phyloP scores from a whole-genome alignment of 2,888 invertebrate genomes.

The Zaprionus obscuricornis region DNA sequence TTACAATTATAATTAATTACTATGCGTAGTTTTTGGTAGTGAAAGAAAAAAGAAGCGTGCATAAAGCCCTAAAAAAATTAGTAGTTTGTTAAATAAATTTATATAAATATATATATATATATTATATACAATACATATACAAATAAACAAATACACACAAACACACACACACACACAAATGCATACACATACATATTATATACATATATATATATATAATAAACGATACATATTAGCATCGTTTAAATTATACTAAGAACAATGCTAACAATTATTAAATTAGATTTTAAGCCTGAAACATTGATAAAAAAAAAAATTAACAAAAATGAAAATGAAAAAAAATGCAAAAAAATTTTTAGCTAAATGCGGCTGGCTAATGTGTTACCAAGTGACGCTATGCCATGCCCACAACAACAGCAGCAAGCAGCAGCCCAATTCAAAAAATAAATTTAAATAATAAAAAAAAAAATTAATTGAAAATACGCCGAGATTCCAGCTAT shows the following conservation, averaged over 20 bases:
- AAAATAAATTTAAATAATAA: slow-evolving; percentile 10
- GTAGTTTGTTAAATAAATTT: slow-evolving; percentile 78
- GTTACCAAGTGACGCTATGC: slow-evolving; percentile 60
- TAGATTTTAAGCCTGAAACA: slow-evolving; percentile 53
- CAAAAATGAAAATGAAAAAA: background rate
- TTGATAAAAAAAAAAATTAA: slow-evolving; percentile 19
- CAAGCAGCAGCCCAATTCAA: slow-evolving; percentile 14
- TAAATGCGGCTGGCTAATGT: slow-evolving; percentile 39
- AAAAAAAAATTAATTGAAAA: slow-evolving; percentile 23
- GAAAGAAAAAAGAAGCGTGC: slow-evolving; percentile 51
- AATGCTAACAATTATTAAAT: slow-evolving; percentile 71
- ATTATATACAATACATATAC: slow-evolving; percentile 26
- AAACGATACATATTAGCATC: slow-evolving; percentile 3
- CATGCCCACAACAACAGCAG: slow-evolving; percentile 62
- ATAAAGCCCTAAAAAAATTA: slow-evolving; percentile 65
- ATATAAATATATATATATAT: slow-evolving; percentile 47
- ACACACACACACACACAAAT: slow-evolving; percentile 20
- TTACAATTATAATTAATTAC: slow-evolving; percentile 47
- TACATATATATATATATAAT: slow-evolving; percentile 26
- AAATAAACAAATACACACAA: slow-evolving; percentile 21
- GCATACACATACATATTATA: slow-evolving; percentile 24
- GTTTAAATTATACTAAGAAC: slow-evolving; percentile 53
- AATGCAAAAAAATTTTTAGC: slow-evolving; percentile 41
- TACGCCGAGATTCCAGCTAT: slow-evolving; percentile 71
- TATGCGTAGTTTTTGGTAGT: slow-evolving; percentile 77